phyloP scores from a whole-genome alignment of 1,140 invertebrate species.

The Ptiloglossa arizonensis region DNA sequence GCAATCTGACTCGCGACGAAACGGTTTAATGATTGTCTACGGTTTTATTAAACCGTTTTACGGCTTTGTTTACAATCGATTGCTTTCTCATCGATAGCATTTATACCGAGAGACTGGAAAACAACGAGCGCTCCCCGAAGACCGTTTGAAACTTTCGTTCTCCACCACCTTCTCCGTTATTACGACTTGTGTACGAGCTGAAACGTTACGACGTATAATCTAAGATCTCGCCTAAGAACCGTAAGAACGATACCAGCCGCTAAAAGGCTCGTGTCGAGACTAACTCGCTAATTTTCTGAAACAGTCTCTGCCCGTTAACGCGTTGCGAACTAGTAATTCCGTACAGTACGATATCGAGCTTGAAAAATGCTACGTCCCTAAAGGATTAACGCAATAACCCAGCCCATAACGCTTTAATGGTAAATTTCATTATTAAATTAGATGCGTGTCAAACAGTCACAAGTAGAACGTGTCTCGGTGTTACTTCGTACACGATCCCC shows the following conservation, averaged over 20 bases:
- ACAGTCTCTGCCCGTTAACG: neutral
- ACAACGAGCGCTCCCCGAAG: neutral
- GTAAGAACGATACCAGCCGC: constrained; percentile 1
- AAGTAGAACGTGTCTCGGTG: neutral
- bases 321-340: neutral
- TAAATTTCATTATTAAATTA: constrained; percentile 24
- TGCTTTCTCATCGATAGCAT: neutral
- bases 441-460: neutral
- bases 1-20: neutral
- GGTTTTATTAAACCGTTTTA: constrained; percentile 52
- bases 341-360: too few species aligned
- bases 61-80: constrained; percentile 50
- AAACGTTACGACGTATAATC: constrained; percentile 29
- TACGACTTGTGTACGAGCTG: neutral
- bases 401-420: neutral
- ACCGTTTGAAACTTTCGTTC: constrained; percentile 35
- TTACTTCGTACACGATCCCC: neutral
- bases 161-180: constrained; percentile 11
- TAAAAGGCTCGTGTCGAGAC: neutral
- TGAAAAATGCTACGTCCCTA: neutral
- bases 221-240: neutral
- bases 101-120: neutral
- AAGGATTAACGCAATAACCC: neutral
- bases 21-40: constrained; percentile 27
- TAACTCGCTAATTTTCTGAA: neutral